These are phyloP conservation scores for Prunella fulvescens DNA, from an alignment of 2,113 vertebrate genomes.

Conservation along the genomic window DNA sequence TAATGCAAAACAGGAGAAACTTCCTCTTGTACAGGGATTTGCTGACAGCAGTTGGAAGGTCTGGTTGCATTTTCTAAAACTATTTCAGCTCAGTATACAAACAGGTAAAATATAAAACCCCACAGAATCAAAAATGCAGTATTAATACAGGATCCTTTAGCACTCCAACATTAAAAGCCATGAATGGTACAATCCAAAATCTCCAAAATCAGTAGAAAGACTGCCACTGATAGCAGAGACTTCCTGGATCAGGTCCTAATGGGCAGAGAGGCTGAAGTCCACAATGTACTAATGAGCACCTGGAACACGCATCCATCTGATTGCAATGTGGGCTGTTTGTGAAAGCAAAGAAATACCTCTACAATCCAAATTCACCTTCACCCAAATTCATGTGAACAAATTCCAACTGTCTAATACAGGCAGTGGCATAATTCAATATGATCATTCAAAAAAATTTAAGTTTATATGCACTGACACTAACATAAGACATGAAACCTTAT, in stretches of 20 bases:
- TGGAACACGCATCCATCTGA: rapidly evolving
- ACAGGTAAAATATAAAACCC: not conserved
- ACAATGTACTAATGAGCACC: not conserved
- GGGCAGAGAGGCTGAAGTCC: not conserved
- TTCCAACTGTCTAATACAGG: not conserved
- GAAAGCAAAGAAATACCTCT: not conserved
- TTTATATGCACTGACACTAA: not conserved
- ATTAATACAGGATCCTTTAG: not conserved
- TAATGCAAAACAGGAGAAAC: not conserved
- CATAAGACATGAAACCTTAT: not conserved
- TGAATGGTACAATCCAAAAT: not conserved
- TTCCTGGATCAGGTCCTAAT: not conserved
- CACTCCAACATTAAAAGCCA: not conserved
- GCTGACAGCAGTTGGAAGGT: not conserved
- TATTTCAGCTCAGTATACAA: not conserved
- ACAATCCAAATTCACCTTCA: not conserved
- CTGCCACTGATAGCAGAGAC: not conserved
- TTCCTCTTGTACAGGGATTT: not conserved
- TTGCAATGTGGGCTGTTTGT: not conserved
- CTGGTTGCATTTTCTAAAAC: conserved; percentile 55
- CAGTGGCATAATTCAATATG: not conserved
- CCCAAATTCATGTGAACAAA: not conserved
- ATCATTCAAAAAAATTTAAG: not conserved
- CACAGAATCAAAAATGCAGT: not conserved
- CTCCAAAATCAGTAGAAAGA: not conserved